Base-by-base conservation (phyloP, 2,888 invertebrate genomes). In the Limenitis arthemis region DNA sequence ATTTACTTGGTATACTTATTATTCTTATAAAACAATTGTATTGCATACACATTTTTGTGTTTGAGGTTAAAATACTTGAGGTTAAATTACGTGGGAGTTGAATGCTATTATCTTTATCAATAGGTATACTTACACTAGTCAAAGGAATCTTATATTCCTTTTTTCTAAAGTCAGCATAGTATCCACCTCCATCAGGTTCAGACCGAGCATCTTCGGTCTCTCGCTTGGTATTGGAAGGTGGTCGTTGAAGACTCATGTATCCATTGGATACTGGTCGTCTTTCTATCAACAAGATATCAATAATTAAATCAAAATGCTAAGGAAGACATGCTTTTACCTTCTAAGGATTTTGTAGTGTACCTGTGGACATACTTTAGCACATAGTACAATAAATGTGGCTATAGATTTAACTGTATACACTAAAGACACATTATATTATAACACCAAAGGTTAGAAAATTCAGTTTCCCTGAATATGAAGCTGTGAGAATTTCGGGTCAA, bases 141-240 rank as follows among this genome's bases (percentile, higher is more conserved):
- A 86, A 73, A 64, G 86, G 86, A 76, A 87, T 85, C 54, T 77
- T 86, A 68, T 86, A 84, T 61, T 87, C 87, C 61, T 87, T 87
- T 73, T 85, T 86, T 67, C 79, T 76, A 59, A 78, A 80, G 49
- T 85, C 85, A 8, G 77, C 77, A 63, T 80, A 86, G 65, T 77
- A 86, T 6, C 83, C 77, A 29, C 83, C 83, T 0, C 81, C 85
- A 12, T 87, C 87, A 0, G 86, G 86, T 53, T 87, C 86, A 0
- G 83, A 79, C 58, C 85, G 78, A 28, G 75, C 70, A 49, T 86
- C 86, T 0, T 87, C 86, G 0, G 68, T 69, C 7, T 73, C 61
- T 51, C 79, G 80, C 6, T 76, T 62, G 65, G 77, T 79, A 29
- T 68, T 65, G 9, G 84, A 75, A 6, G 77, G 73, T 28, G 87